Evolutionary conservation across 2,797 vertebrate species (phyloP).

Genomic region (Amniataba percoides): DNA sequence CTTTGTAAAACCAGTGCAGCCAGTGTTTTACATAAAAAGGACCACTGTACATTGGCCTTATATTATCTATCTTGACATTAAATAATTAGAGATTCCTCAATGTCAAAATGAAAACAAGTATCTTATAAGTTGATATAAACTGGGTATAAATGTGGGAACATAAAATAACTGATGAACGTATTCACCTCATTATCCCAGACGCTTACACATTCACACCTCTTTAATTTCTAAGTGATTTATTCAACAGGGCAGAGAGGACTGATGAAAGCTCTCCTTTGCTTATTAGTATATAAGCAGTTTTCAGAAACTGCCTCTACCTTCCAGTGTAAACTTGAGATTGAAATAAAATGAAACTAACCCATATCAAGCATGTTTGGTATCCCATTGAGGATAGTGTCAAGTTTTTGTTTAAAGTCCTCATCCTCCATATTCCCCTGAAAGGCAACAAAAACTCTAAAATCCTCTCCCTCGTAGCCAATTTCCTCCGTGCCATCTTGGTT

Average conservation of each 20-base stretch:
- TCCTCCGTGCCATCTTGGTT: constrained; percentile 53
- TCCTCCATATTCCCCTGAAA: constrained; percentile 96
- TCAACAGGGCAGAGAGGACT: no score
- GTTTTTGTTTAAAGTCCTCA: constrained; percentile 92
- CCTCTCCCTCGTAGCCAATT: constrained; percentile 68
- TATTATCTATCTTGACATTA: no score
- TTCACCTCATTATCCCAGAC: not conserved
- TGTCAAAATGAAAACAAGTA: constrained; percentile 2
- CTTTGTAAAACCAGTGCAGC: not conserved
- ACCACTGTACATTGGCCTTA: no score
- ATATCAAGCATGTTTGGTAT: constrained; percentile 92
- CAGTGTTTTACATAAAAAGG: no score
- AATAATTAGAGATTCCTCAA: not conserved
- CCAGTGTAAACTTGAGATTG: not conserved
- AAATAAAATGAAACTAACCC: constrained; percentile 84
- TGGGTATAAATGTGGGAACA: no score
- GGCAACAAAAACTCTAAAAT: constrained; percentile 93
- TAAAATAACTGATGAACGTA: not conserved
- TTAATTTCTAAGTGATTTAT: no score
- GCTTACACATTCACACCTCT: not conserved
- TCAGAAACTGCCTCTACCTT: no score
- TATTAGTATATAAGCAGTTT: no score
- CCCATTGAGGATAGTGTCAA: constrained; percentile 89
- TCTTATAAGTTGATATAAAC: not conserved
- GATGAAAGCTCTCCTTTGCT: no score